phyloP scores from a whole-genome alignment of 2,888 invertebrate species.

The Parnassius smintheus region DNA sequence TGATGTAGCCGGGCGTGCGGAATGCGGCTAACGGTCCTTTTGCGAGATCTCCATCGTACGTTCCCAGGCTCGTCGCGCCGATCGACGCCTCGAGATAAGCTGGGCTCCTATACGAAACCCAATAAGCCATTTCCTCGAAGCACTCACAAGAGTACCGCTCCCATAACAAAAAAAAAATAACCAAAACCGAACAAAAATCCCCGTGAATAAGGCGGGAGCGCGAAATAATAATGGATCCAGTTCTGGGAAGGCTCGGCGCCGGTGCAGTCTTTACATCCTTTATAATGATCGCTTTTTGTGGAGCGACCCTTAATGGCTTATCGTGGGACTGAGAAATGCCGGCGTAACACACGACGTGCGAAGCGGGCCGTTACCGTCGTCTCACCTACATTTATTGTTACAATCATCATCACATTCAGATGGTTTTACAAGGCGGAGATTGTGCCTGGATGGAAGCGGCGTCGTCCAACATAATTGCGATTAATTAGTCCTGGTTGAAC shows the following conservation, averaged over 20 bases:
- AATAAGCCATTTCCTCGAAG: slow-evolving; percentile 79
- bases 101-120: slow-evolving; percentile 70
- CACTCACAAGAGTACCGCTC: slow-evolving; percentile 73
- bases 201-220: slow-evolving; percentile 77
- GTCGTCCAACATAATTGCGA: slow-evolving; percentile 31
- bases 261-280: slow-evolving; percentile 75
- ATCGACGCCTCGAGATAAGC: slow-evolving; percentile 70
- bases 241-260: slow-evolving; percentile 79
- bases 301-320: slow-evolving; percentile 71
- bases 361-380: slow-evolving; percentile 26
- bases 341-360: slow-evolving; percentile 40
- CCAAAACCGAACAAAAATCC: slow-evolving; percentile 62
- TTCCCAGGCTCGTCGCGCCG: slow-evolving; percentile 61
- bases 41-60: slow-evolving; percentile 45
- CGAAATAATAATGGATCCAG: slow-evolving; percentile 77
- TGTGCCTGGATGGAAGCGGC: slow-evolving; percentile 46
- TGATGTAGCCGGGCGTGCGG: slow-evolving; percentile 42
- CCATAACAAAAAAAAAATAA: slow-evolving; percentile 68
- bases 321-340: slow-evolving; percentile 64
- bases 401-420: slow-evolving; percentile 47
- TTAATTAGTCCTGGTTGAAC: too few relatives aligned
- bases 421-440: slow-evolving; percentile 42
- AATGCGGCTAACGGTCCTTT: slow-evolving; percentile 55
- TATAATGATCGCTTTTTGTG: slow-evolving; percentile 76
- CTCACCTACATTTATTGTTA: slow-evolving; percentile 38